Evolutionary conservation across 2,113 vertebrate genomes (phyloP).

Genomic region (Erythrolamprus reginae): DNA sequence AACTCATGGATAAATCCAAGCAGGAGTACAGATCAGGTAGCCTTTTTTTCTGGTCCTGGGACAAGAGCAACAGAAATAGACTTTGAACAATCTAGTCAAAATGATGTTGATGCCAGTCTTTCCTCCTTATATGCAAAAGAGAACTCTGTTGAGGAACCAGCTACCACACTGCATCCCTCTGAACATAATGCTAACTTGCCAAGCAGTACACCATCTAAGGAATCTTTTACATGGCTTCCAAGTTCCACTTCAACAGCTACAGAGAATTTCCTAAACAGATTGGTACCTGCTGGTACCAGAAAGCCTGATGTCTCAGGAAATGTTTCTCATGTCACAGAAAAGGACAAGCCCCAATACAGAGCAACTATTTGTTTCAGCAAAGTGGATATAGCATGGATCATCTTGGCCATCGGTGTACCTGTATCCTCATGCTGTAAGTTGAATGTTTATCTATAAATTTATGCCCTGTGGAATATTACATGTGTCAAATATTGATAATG

Average conservation of each 20-base stretch:
- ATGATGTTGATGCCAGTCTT: constrained; percentile 57
- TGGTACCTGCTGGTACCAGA: constrained; percentile 80
- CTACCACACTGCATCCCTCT: constrained; percentile 17
- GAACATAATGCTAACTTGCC: constrained; percentile 46
- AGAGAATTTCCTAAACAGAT: constrained; percentile 85
- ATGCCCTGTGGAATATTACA: background rate
- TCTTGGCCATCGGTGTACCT: constrained; percentile 91
- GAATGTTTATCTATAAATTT: constrained; percentile 6
- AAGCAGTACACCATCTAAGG: constrained; percentile 33
- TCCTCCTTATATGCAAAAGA: constrained; percentile 48
- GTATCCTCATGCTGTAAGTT: constrained; percentile 96
- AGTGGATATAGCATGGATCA: constrained; percentile 95
- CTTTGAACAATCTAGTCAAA: constrained; percentile 41
- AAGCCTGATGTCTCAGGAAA: constrained; percentile 76
- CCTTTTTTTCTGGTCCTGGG: constrained; percentile 57
- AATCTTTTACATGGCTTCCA: constrained; percentile 51
- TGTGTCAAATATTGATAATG: rapidly evolving
- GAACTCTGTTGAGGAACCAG: constrained; percentile 42
- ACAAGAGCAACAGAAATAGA: constrained; percentile 43
- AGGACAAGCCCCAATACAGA: constrained; percentile 75
- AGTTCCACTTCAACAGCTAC: constrained; percentile 76
- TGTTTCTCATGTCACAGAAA: constrained; percentile 80
- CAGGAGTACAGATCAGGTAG: constrained; percentile 57
- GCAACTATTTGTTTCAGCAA: constrained; percentile 88
- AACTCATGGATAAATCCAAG: constrained; percentile 63